Evolutionary conservation across 2,797 vertebrate genomes (phyloP).

Genomic region (Tarsius wallacei): DNA sequence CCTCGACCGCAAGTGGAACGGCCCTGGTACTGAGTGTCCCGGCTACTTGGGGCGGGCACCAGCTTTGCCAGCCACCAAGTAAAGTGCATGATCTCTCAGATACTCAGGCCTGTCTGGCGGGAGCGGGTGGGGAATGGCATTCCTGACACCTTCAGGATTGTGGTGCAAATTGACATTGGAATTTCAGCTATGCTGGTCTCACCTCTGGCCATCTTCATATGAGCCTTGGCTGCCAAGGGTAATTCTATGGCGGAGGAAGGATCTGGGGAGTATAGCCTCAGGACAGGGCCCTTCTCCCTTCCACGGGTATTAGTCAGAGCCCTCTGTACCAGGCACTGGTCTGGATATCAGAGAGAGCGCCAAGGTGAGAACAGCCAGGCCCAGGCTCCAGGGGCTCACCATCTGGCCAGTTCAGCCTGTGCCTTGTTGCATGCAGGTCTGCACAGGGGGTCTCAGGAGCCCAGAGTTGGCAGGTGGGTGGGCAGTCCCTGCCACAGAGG

Average conservation of each 20-base stretch:
- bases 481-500: neutral
- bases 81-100: neutral
- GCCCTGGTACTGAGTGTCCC: neutral
- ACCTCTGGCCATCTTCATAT: conserved; percentile 13
- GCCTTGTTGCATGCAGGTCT: neutral
- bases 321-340: neutral
- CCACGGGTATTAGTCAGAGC: neutral
- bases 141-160: neutral
- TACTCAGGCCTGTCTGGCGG: neutral
- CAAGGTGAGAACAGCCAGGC: neutral
- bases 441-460: neutral
- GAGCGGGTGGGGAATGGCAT: neutral
- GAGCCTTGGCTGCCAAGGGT: neutral
- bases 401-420: neutral
- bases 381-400: neutral
- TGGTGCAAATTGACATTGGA: neutral
- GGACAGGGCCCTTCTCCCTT: neutral
- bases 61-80: neutral
- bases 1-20: neutral
- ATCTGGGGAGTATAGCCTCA: neutral
- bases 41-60: neutral
- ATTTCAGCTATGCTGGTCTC: conserved; percentile 65
- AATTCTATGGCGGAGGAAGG: neutral
- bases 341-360: neutral
- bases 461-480: neutral